These are phyloP conservation scores for Netelia inedita DNA, from an alignment of 2,888 invertebrate species.

Conservation along the genomic window DNA sequence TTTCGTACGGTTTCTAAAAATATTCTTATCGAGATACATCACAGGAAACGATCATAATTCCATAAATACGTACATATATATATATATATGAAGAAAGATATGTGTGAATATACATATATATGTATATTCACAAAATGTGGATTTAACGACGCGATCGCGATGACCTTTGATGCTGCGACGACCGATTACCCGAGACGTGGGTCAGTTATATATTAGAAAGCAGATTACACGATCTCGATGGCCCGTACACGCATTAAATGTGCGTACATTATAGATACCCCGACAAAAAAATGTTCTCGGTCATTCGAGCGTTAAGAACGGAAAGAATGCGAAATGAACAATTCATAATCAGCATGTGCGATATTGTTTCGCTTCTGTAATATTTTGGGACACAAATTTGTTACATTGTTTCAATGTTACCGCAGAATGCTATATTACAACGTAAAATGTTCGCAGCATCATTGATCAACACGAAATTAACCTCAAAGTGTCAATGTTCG, in stretches of 20 bases:
- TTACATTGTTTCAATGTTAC: not conserved
- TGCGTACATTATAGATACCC: not conserved
- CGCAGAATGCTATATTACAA: not conserved
- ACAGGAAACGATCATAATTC: conserved; percentile 28
- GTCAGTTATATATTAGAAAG: conserved; percentile 30
- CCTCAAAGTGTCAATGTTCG: not conserved
- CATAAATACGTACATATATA: conserved; percentile 2
- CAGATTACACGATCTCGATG: conserved; percentile 57
- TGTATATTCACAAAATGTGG: conserved; percentile 27
- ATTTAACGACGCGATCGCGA: conserved; percentile 55
- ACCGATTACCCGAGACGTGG: conserved; percentile 62
- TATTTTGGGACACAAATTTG: not conserved
- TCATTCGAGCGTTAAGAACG: not conserved
- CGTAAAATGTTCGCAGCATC: not conserved
- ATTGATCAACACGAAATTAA: not conserved
- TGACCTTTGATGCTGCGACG: conserved; percentile 63
- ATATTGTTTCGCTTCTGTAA: not conserved
- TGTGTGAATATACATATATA: conserved; percentile 4
- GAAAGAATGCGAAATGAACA: not conserved
- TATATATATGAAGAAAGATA: not conserved
- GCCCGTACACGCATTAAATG: conserved; percentile 41
- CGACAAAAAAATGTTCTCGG: not conserved
- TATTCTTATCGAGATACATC: not conserved
- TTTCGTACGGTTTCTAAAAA: not conserved
- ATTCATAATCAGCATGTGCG: not conserved